These are phyloP conservation scores for Aldrovandia affinis DNA, from an alignment of 2,797 vertebrate genomes.

Conservation along the genomic window DNA sequence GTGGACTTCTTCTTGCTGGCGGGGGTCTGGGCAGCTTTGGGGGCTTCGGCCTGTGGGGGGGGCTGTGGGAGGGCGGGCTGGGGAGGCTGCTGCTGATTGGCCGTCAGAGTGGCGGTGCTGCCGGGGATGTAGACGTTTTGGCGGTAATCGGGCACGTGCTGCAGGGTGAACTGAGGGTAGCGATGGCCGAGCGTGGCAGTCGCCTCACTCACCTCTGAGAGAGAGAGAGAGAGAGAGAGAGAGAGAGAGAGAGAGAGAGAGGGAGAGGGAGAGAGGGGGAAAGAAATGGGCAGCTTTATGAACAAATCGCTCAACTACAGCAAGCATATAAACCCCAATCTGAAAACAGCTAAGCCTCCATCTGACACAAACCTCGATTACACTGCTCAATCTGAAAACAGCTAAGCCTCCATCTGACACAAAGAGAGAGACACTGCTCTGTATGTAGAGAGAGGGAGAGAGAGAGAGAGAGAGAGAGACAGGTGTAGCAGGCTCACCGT, in stretches of 20 bases:
- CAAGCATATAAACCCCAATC: too few relatives aligned
- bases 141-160: conserved; percentile 83
- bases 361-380: too few relatives aligned
- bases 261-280: not conserved
- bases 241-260: too few relatives aligned
- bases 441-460: not conserved
- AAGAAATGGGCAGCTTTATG: not conserved
- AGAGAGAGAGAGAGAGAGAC: not conserved
- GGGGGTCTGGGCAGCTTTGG: conserved; percentile 60
- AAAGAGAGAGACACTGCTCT: not conserved
- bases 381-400: too few relatives aligned
- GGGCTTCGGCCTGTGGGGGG: conserved; percentile 47
- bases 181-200: conserved; percentile 73
- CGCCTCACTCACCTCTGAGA: conserved; percentile 74
- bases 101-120: conserved; percentile 83
- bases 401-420: too few relatives aligned
- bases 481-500: conserved; percentile 66
- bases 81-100: conserved; percentile 69
- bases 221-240: not conserved
- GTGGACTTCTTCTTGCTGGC: conserved; percentile 87
- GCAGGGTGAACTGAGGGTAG: conserved; percentile 83
- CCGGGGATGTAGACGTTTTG: conserved; percentile 88
- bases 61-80: conserved; percentile 59
- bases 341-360: too few relatives aligned
- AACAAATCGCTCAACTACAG: too few relatives aligned